These are phyloP conservation scores for Hyperoplus lanceolatus DNA, from an alignment of 2,797 vertebrate species.

Conservation along the genomic window DNA sequence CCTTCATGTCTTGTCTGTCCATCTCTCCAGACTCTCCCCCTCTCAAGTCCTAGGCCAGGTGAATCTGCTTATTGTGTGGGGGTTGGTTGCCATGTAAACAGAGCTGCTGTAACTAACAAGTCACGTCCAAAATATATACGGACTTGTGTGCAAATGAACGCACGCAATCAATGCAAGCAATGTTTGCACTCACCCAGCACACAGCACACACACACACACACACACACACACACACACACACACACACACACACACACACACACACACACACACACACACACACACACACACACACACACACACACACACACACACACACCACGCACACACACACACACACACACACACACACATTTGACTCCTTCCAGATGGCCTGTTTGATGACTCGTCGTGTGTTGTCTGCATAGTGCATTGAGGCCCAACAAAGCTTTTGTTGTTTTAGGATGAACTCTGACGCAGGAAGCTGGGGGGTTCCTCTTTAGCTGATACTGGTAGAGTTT, in stretches of 20 bases:
- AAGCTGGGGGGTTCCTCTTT: conserved; percentile 67
- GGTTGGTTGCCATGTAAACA: conserved; percentile 73
- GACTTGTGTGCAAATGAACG: conserved; percentile 27
- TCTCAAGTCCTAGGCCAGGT: conserved; percentile 48
- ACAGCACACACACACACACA: conserved; percentile 2
- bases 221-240: no score
- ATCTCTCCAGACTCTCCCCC: conserved; percentile 9
- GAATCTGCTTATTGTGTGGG: conserved; percentile 66
- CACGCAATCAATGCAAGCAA: conserved; percentile 27
- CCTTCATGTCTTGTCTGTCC: conserved; percentile 20
- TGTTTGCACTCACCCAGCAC: conserved; percentile 11
- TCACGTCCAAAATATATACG: conserved; percentile 59
- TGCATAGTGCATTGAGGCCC: conserved; percentile 27
- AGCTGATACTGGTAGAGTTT: conserved; percentile 48
- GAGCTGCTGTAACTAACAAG: conserved; percentile 45
- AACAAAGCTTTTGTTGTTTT: conserved; percentile 66
- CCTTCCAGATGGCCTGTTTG: conserved; percentile 64
- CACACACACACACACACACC: no score
- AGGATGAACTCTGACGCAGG: conserved; percentile 64
- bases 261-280: no score
- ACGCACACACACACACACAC: no score
- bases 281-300: no score
- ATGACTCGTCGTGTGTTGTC: conserved; percentile 56
- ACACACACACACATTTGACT: conserved; percentile 24
- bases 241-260: no score